Base-by-base conservation (phyloP, 2,888 invertebrate genomes). In the Drosophila yooni region DNA sequence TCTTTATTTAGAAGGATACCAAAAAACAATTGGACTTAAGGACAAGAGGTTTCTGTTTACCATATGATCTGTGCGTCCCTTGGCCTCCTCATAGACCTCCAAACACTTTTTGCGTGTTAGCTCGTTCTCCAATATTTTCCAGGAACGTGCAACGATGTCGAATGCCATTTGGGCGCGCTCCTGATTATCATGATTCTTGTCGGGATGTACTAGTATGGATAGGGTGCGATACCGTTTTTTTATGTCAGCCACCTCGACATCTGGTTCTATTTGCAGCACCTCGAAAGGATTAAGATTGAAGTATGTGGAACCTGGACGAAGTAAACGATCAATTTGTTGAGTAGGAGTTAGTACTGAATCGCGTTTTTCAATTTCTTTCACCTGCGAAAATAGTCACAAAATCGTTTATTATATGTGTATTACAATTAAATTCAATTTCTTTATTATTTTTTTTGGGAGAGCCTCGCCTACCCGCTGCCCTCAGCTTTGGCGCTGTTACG, bases 201-300 rank as follows among this genome's bases (percentile, higher is more conserved):
- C 99, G 29, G 99, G 99, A 96, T 99, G 99, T 40, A 99, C 99
- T 90, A 99, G 94, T 93, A 99, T 98, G 25, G 99, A 99, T 91
- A 99, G 95, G 94, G 97, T 95, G 92, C 98, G 95, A 94, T 99
- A 99, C 94, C 98, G 98, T 93, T 98, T 99, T 93, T 99, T 99
- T 62, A 99, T 96, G 92, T 98, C 98, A 85, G 99, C 98, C 64
- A 99, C 93, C 27, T 97, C 94, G 15, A 96, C 95, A 76, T 98
- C 98, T 18, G 98, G 98, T 89, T 99, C 99, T 59, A 98, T 95
- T 94, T 98, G 97, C 64, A 98, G 94, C 75, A 93, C 98, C 94
- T 98, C 97, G 92, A 96, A 98, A 2, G 99, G 99, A 94, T 99
- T 99, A 80, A 99, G 95, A 94, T 99, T 99, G 93, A 99, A 98